These are phyloP conservation scores for Nyctalus aviator DNA, from an alignment of 2,797 vertebrate genomes.

Conservation along the genomic window DNA sequence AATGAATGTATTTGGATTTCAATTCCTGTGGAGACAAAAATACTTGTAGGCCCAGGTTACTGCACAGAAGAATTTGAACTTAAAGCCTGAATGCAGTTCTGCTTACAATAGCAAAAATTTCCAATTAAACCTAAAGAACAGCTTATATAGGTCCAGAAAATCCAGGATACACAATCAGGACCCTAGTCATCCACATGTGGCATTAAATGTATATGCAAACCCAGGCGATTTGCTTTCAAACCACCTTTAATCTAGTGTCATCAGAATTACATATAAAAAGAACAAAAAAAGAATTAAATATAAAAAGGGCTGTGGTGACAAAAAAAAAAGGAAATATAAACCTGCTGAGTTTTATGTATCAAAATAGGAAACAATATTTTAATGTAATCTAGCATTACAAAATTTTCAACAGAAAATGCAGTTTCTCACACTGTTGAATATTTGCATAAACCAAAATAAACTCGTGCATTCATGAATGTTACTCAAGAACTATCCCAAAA, in stretches of 20 bases:
- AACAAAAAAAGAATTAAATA: conserved; percentile 55
- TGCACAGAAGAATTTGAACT: conserved; percentile 70
- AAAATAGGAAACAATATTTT: conserved; percentile 66
- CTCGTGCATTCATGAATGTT: background rate
- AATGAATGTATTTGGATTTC: conserved; percentile 74
- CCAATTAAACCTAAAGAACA: conserved; percentile 72
- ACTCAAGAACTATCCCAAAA: conserved; percentile 65
- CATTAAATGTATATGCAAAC: background rate
- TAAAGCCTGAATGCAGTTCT: conserved; percentile 76
- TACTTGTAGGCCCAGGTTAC: conserved; percentile 69
- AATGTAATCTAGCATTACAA: conserved; percentile 58
- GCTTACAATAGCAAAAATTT: conserved; percentile 70
- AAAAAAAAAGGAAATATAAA: conserved; percentile 59
- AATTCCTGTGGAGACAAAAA: conserved; percentile 83
- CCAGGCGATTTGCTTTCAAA: conserved; percentile 43
- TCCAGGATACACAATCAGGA: background rate
- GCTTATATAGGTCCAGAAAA: conserved; percentile 38
- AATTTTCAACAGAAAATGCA: conserved; percentile 61
- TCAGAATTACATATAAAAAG: conserved; percentile 67
- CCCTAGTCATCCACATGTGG: background rate
- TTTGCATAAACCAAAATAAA: conserved; percentile 70
- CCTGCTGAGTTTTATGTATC: conserved; percentile 57
- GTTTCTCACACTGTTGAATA: conserved; percentile 58
- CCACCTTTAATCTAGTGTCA: conserved; percentile 30
- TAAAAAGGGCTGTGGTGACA: background rate